These are phyloP conservation scores for Mustelus asterias DNA, from an alignment of 2,113 vertebrate genomes.

Conservation along the genomic window DNA sequence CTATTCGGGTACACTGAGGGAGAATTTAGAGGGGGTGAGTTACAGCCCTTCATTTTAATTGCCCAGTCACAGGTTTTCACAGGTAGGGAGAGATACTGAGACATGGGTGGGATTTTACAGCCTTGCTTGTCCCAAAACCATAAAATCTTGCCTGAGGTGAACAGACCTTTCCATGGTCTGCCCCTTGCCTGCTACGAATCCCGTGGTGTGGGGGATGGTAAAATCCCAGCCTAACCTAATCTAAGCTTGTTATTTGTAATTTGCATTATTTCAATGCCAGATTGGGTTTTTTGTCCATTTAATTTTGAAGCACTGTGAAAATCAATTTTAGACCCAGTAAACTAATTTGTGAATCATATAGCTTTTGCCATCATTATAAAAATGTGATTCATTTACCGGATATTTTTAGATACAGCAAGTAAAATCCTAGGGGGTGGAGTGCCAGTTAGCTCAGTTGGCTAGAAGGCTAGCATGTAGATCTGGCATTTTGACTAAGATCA, in stretches of 20 bases:
- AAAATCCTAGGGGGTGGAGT: too few relatives aligned
- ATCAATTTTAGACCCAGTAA: not conserved
- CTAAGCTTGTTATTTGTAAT: not conserved
- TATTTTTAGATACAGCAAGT: not conserved
- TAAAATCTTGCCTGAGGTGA: too few relatives aligned
- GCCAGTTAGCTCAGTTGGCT: too few relatives aligned
- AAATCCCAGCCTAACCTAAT: not conserved
- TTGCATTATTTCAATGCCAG: not conserved
- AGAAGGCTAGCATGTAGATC: too few relatives aligned
- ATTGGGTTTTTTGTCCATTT: not conserved
- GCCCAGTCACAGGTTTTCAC: not conserved
- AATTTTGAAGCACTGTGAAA: not conserved
- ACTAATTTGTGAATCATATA: not conserved
- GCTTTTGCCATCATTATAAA: not conserved
- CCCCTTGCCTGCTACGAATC: too few relatives aligned
- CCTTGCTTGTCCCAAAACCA: too few relatives aligned
- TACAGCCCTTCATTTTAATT: not conserved
- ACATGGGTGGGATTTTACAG: too few relatives aligned
- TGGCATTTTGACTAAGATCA: too few relatives aligned
- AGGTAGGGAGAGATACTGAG: not conserved
- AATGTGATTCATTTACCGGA: not conserved
- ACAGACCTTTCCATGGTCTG: too few relatives aligned
- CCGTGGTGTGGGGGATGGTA: too few relatives aligned
- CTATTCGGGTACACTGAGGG: too few relatives aligned
- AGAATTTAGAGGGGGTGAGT: not conserved